A percentile compares a stretch with the other conserved stretches of the same genome.
Conservation (phyloP, 2,888 invertebrate genomes). For the Hirtodrosophila histrioides region DNA sequence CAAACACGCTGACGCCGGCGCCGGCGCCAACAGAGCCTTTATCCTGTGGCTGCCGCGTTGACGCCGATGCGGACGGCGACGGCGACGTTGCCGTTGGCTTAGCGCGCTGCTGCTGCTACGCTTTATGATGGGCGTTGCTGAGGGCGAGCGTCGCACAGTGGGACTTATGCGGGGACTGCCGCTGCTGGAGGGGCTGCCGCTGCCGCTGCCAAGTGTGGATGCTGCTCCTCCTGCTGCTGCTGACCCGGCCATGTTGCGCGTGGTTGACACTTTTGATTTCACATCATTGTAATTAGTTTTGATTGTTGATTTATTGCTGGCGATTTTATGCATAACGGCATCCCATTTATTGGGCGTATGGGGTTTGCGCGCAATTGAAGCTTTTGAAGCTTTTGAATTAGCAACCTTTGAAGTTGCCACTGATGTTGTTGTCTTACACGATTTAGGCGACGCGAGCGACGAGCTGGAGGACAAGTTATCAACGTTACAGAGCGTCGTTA, state of each 20-base stretch:
- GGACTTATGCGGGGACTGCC: conserved; percentile 63
- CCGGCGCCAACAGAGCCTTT: conserved; percentile 68
- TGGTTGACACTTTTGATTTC: conserved; percentile 91
- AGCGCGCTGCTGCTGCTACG: conserved; percentile 24
- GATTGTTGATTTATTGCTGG: conserved; percentile 86
- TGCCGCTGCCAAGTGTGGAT: neutral
- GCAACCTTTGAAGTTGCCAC: conserved; percentile 15
- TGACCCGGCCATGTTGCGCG: conserved; percentile 44
- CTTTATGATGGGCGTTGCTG: conserved; percentile 57
- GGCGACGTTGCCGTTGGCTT: conserved; percentile 27
- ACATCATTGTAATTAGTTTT: conserved; percentile 92
- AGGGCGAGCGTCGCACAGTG: conserved; percentile 60
- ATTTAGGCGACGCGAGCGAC: conserved; percentile 59
- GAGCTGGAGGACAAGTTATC: conserved; percentile 59
- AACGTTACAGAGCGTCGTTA: conserved; percentile 74
- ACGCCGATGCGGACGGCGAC: conserved; percentile 32
- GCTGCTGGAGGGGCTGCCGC: conserved; percentile 21
- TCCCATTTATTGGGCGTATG: conserved; percentile 88
- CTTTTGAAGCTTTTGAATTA: conserved; percentile 16
- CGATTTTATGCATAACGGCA: conserved; percentile 92
- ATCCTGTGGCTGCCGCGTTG: conserved; percentile 78
- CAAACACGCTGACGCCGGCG: conserved; percentile 44
- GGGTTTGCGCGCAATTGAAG: conserved; percentile 69
- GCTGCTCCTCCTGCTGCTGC: neutral
- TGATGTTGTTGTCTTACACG: conserved; percentile 47